phyloP scores from a whole-genome alignment of 2,797 vertebrate genomes.

The Enteromius radiatus region DNA sequence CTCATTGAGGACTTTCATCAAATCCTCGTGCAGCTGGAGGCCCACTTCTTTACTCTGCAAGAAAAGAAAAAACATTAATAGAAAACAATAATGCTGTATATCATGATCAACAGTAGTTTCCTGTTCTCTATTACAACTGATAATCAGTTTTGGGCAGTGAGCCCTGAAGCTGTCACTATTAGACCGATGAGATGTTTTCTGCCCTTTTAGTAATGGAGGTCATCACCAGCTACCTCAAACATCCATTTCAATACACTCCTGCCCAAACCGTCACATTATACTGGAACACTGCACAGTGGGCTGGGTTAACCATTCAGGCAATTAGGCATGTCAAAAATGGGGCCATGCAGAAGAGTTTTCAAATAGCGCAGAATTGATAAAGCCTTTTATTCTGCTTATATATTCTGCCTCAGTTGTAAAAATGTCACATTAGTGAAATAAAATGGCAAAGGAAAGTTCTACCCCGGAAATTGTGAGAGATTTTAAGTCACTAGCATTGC shows the following conservation, averaged over 20 bases:
- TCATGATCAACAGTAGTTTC: slow-evolving; percentile 33
- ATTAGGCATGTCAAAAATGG: too few species aligned
- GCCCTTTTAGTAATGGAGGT: slow-evolving; percentile 50
- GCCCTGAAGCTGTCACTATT: slow-evolving; percentile 33
- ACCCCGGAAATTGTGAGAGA: background rate
- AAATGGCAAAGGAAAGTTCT: background rate
- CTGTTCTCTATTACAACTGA: slow-evolving; percentile 18
- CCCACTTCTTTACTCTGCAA: slow-evolving; percentile 97
- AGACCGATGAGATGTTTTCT: slow-evolving; percentile 31
- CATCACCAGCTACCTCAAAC: slow-evolving; percentile 11
- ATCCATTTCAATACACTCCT: slow-evolving; percentile 28
- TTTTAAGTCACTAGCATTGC: background rate
- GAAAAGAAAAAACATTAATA: slow-evolving; percentile 45
- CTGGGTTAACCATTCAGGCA: background rate
- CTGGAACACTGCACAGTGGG: background rate
- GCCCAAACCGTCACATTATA: slow-evolving; percentile 8
- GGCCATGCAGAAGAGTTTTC: background rate
- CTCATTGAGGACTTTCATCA: slow-evolving; percentile 98
- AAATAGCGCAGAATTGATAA: background rate
- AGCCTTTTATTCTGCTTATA: background rate
- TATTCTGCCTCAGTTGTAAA: background rate
- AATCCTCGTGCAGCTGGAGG: slow-evolving; percentile 94
- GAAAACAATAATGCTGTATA: slow-evolving; percentile 52
- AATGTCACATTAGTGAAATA: background rate
- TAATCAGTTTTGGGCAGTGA: slow-evolving; percentile 27